Percentiles rank a stretch among this genome's conserved stretches.
Evolutionary conservation across 1,140 invertebrate genomes (phyloP).

Genomic region (Heliothis virescens): DNA sequence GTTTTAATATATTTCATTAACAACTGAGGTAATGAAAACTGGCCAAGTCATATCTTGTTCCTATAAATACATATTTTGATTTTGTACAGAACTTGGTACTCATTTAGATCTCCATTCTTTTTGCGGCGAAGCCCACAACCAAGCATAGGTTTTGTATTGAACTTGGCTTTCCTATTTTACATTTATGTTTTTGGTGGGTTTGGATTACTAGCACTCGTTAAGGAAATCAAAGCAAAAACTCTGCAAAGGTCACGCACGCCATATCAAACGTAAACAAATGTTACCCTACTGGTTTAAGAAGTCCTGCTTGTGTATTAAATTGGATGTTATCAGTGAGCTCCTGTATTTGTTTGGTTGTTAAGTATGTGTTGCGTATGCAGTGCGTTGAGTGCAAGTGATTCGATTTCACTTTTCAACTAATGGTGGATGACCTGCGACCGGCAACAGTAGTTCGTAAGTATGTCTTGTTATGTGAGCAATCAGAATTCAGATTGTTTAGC

Average conservation of each 20-base stretch:
- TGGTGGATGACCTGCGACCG: neutral
- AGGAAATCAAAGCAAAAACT: constrained; percentile 21
- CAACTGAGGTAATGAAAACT: no score
- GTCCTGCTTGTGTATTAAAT: neutral
- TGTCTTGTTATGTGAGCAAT: neutral
- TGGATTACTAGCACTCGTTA: constrained; percentile 4
- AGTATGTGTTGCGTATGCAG: constrained; percentile 1
- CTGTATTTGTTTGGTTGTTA: neutral
- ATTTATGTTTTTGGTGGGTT: no score
- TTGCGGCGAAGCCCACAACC: no score
- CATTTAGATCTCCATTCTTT: no score
- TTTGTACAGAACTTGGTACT: no score
- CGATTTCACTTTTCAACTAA: constrained; percentile 22
- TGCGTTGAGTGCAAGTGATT: constrained; percentile 7
- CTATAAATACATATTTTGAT: no score
- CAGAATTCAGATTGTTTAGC: neutral
- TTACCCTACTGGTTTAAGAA: constrained; percentile 2
- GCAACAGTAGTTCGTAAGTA: neutral
- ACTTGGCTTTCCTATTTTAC: no score
- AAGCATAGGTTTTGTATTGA: no score
- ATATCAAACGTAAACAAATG: constrained; percentile 22
- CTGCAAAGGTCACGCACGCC: constrained; percentile 28
- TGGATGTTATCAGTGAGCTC: neutral
- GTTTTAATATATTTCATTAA: no score
- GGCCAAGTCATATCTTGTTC: no score